Evolutionary conservation across 2,797 vertebrate genomes (phyloP).

Genomic region (Diglossa cyanea): DNA sequence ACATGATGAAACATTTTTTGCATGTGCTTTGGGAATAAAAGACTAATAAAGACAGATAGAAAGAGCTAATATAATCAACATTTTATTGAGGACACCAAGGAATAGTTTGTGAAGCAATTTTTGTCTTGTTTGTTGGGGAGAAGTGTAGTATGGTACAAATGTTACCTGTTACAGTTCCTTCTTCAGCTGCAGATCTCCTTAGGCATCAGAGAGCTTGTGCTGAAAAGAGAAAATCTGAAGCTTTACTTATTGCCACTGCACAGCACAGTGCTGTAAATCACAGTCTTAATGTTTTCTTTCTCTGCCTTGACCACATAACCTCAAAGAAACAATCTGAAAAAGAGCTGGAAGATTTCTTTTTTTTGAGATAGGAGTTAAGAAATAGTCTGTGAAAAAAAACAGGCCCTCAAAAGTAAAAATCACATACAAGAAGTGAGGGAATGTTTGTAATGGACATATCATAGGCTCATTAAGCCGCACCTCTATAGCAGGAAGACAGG

Average conservation of each 20-base stretch:
- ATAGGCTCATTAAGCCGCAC: not conserved
- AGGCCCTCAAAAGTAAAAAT: not conserved
- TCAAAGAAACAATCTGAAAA: not conserved
- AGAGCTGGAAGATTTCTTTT: not conserved
- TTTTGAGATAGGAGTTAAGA: not conserved
- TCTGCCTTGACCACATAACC: not conserved
- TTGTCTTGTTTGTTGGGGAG: not conserved
- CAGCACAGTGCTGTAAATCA: not conserved
- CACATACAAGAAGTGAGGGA: not conserved
- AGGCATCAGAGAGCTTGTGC: not conserved
- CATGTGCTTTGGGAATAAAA: not conserved
- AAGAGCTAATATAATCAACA: not conserved
- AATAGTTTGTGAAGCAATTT: not conserved
- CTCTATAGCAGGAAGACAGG: not conserved
- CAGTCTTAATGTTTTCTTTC: not conserved
- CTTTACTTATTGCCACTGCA: not conserved
- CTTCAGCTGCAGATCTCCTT: not conserved
- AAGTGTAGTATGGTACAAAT: not conserved
- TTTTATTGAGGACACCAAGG: not conserved
- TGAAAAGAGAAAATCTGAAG: not conserved
- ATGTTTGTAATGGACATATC: not conserved
- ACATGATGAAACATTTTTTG: not conserved
- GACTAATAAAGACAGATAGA: not conserved
- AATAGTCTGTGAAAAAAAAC: not conserved
- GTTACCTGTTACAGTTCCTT: not conserved